phyloP scores from a whole-genome alignment of 2,113 vertebrate species.

The Saccopteryx leptura region DNA sequence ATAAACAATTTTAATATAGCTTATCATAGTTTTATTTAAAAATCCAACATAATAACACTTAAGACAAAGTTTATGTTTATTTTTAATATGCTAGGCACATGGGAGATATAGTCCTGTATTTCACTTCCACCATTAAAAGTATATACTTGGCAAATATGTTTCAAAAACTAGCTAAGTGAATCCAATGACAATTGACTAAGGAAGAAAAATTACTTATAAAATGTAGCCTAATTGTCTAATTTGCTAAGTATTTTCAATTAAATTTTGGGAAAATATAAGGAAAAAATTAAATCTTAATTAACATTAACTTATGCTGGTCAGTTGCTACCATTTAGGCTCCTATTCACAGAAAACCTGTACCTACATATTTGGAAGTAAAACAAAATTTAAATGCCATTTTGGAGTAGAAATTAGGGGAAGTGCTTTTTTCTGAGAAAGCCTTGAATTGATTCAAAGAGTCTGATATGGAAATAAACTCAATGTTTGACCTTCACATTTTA shows the following conservation, averaged over 20 bases:
- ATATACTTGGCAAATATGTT: conserved; percentile 31
- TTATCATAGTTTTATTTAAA: conserved; percentile 64
- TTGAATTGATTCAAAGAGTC: neutral
- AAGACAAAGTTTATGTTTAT: conserved; percentile 78
- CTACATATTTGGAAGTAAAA: neutral
- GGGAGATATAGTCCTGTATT: neutral
- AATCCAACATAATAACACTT: conserved; percentile 46
- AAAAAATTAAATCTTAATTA: neutral
- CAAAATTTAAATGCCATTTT: neutral
- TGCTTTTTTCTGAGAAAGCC: neutral
- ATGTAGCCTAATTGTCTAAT: neutral
- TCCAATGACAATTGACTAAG: neutral
- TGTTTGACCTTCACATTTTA: neutral
- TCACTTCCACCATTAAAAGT: conserved; percentile 53
- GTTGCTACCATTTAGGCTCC: neutral
- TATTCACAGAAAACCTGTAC: conserved; percentile 2
- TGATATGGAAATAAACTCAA: conserved; percentile 23
- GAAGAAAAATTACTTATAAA: conserved; percentile 9
- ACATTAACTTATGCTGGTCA: neutral
- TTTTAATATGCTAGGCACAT: conserved; percentile 71
- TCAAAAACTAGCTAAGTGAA: conserved; percentile 34
- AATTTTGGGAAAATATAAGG: neutral
- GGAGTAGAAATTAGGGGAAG: conserved; percentile 1
- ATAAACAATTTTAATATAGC: conserved; percentile 47
- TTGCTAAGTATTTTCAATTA: conserved; percentile 16